Percentiles rank a stretch among this genome's conserved stretches.
These are phyloP conservation scores for Tipula confusa DNA, from an alignment of 2,888 invertebrate genomes.

Conservation along the genomic window DNA sequence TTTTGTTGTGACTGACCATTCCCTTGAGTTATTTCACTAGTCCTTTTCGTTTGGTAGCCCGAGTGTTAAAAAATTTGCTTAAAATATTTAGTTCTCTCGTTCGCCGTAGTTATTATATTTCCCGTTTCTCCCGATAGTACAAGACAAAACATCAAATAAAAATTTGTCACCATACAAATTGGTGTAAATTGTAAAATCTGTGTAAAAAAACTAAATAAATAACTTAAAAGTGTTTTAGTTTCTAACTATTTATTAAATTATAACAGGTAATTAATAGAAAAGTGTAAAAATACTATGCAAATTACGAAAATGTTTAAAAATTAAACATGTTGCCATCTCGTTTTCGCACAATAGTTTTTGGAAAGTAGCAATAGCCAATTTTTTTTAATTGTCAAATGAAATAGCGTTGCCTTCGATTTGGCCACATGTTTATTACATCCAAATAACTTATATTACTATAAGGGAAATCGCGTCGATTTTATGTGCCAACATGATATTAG, in stretches of 20 bases:
- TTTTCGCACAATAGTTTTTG: not conserved
- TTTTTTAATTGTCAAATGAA: not conserved
- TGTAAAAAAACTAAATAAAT: not conserved
- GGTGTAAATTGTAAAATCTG: no score
- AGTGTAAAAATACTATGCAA: not conserved
- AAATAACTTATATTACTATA: no score
- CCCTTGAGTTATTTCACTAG: no score
- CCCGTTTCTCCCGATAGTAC: not conserved
- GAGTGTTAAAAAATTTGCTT: not conserved
- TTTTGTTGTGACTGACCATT: no score
- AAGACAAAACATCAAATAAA: not conserved
- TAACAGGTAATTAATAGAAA: not conserved
- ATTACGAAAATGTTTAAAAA: not conserved
- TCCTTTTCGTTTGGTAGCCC: no score
- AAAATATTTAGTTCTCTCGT: not conserved
- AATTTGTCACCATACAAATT: not conserved
- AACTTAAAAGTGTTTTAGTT: not conserved
- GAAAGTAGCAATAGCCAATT: not conserved
- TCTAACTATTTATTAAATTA: not conserved
- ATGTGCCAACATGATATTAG: no score
- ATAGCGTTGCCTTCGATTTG: slow-evolving; percentile 26
- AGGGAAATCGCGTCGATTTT: no score
- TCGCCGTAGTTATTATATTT: not conserved
- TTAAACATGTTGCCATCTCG: not conserved
- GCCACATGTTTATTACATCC: slow-evolving; percentile 30